Base-by-base conservation (phyloP, 2,888 invertebrate species). In the Heteromurus nitidus region DNA sequence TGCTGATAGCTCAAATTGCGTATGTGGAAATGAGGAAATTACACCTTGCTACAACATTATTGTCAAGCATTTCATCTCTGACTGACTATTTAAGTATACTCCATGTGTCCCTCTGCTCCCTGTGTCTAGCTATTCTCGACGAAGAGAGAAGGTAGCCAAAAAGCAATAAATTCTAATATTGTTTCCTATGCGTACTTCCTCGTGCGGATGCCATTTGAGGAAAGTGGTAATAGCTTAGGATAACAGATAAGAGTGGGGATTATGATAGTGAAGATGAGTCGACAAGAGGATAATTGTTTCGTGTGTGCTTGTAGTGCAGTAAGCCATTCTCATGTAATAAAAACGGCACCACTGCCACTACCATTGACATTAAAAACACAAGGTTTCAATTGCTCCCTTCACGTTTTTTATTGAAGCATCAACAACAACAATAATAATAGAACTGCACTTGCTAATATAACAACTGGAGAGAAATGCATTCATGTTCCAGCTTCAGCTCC, bases 21-120 rank as follows among this genome's bases (percentile, higher is more conserved):
- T 72, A 73, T 26, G 47, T 73, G 42, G 36, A 73, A 73, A 73
- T 73, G 62, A 73, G 64, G 22, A 74, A 64, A 74, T 74, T 74
- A 64, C 74, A 74, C 64, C 24, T 74, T 58, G 53, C 9, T 42
- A 62, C 62, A 31, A 31, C 31, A 62, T 62, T 62, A 62, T 30
- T 31, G 30, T 18, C 2, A 31, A 62, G 58, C 62, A 62, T 62
- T 62, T 30, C 50, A 18, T 13, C 7, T 50, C 36, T 36, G 36
- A 50, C 13, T 50, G n/a, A 11, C 50, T n/a, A n/a, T 36, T 7
- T 18, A 11, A 2, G 7, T 26, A 42, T 20, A 47, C 11, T 11
- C 67, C 31, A n/a, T 67, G n/a, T n/a, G 28, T 50, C 50, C 22
- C 42, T 42, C 1, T 36, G 5, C 13, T 50, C 50, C 22, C 42